A percentile compares a stretch with the other conserved stretches of the same genome.
phyloP scores from a whole-genome alignment of 2,888 invertebrate species.

The Oxycera nigricornis region DNA sequence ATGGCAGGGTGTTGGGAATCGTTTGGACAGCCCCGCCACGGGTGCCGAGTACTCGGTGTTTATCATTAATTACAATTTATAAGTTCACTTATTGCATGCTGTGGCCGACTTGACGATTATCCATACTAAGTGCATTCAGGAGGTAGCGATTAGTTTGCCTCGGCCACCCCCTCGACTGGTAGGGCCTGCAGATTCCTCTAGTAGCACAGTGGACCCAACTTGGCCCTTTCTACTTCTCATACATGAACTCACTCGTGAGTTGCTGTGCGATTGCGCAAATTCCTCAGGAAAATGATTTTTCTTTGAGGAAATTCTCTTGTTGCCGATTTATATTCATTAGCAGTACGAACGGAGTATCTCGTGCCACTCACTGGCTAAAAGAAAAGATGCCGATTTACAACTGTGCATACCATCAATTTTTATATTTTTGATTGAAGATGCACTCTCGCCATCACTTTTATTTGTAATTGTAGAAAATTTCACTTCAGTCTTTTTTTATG shows the following conservation, averaged over 20 bases:
- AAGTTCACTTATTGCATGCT: constrained; percentile 39
- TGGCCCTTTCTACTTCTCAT: neutral
- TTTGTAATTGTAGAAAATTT: constrained; percentile 1
- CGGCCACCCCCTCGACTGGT: neutral
- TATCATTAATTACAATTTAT: constrained; percentile 42
- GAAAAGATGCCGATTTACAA: neutral
- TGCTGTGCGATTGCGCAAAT: neutral
- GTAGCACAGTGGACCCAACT: neutral
- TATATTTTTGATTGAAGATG: neutral
- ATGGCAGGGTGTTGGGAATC: constrained; percentile 31
- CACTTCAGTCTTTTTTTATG: neutral
- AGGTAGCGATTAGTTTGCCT: neutral
- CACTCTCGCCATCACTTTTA: neutral
- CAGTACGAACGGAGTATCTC: neutral
- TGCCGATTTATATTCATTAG: constrained; percentile 40
- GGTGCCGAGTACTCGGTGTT: constrained; percentile 36
- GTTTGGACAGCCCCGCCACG: constrained; percentile 35
- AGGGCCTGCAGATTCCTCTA: neutral
- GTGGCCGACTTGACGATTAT: neutral
- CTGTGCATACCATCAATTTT: constrained; percentile 1
- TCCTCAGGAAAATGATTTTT: constrained; percentile 29
- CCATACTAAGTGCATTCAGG: neutral
- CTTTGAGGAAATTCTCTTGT: constrained; percentile 26
- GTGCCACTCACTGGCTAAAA: neutral
- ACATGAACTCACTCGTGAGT: neutral